Evolutionary conservation across 2,797 vertebrate species (phyloP).

Genomic region (Sebastes ruberrimus): DNA sequence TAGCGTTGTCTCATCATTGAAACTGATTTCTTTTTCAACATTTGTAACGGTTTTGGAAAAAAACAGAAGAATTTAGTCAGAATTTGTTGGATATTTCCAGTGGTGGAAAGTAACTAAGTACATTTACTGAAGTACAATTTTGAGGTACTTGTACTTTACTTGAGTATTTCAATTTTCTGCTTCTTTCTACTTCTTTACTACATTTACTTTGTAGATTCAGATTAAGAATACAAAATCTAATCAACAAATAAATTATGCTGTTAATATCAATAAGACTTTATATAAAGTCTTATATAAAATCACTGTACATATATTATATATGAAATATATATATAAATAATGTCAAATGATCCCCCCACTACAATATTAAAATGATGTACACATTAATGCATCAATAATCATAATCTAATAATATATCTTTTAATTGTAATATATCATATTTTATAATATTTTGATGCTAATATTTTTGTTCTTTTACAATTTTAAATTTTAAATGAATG

Average conservation of each 20-base stretch:
- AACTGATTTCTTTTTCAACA: neutral
- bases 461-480: neutral
- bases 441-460: neutral
- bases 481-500: neutral
- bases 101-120: neutral
- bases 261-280: neutral
- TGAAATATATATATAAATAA: neutral
- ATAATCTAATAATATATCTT: neutral
- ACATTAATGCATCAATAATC: neutral
- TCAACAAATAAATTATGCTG: neutral
- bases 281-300: neutral
- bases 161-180: neutral
- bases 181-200: neutral
- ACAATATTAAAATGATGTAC: neutral
- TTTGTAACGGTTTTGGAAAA: neutral
- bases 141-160: neutral
- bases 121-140: neutral
- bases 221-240: neutral
- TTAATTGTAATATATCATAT: fast-evolving
- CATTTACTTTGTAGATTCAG: neutral
- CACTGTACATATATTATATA: neutral
- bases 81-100: neutral
- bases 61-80: too few species aligned
- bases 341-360: neutral
- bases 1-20: neutral